Conservation (phyloP, 2,797 vertebrate genomes). For the Poecile montanus region DNA sequence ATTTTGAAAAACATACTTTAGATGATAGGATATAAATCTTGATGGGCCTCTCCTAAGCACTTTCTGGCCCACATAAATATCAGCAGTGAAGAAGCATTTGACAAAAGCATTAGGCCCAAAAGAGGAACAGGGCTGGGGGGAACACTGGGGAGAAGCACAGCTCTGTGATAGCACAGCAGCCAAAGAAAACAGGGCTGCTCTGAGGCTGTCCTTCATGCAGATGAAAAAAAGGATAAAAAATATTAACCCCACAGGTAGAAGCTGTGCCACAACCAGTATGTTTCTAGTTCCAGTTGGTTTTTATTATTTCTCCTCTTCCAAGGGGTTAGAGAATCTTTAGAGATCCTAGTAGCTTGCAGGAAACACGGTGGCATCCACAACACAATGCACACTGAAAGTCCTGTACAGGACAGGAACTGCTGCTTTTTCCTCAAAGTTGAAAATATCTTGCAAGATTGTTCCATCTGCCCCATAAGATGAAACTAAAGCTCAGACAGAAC, state of each 20-base stretch:
- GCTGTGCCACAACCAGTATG: fast-evolving
- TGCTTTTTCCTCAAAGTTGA: background rate
- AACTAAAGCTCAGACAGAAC: background rate
- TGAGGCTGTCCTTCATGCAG: background rate
- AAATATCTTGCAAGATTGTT: background rate
- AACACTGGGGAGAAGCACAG: background rate
- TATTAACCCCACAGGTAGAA: background rate
- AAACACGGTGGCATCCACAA: fast-evolving
- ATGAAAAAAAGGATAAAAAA: constrained; percentile 3
- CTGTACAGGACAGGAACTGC: fast-evolving
- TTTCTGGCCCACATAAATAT: constrained; percentile 15
- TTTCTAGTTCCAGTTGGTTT: background rate
- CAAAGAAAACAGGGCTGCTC: constrained; percentile 32
- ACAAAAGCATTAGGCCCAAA: background rate
- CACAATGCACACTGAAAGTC: fast-evolving
- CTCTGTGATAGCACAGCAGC: background rate
- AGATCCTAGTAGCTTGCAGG: background rate
- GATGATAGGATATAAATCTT: constrained; percentile 16
- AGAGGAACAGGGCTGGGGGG: background rate
- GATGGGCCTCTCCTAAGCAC: background rate
- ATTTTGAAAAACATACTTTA: constrained; percentile 37
- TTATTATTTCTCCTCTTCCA: background rate
- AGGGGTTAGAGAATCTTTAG: background rate
- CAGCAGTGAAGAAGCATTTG: background rate
- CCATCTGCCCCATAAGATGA: background rate